Percentiles rank a stretch among this genome's conserved stretches.
Evolutionary conservation across 2,113 vertebrate genomes (phyloP).

Genomic region (Dasyprocta punctata): DNA sequence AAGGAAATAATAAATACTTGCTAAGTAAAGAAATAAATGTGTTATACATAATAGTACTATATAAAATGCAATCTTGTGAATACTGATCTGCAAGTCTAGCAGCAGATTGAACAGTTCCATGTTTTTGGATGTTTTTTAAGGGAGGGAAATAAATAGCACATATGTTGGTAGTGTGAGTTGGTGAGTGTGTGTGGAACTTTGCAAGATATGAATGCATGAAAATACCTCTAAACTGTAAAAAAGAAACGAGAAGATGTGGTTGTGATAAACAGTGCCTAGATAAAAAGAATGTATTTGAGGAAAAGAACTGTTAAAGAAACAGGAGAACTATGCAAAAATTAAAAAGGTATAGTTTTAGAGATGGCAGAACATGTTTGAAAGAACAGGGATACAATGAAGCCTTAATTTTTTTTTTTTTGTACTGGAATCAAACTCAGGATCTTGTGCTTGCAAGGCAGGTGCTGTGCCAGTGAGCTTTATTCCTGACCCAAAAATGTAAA

Average conservation of each 20-base stretch:
- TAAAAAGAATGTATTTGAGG: not conserved
- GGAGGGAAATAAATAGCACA: not conserved
- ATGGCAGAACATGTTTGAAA: not conserved
- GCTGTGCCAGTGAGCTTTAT: no score
- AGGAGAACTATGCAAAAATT: not conserved
- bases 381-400: not conserved
- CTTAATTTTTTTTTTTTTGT: not conserved
- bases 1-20: not conserved
- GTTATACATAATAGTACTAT: not conserved
- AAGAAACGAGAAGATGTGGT: not conserved
- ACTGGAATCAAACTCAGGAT: no score
- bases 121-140: not conserved
- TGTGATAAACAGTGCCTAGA: not conserved
- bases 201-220: not conserved
- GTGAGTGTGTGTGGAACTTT: not conserved
- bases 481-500: not conserved
- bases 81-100: not conserved
- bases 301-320: not conserved
- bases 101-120: not conserved
- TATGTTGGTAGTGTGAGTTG: not conserved
- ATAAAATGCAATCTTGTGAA: not conserved
- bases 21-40: conserved; percentile 2
- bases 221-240: not conserved
- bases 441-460: no score
- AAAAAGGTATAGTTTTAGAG: not conserved